These are phyloP conservation scores for Ciconia stormi DNA, from an alignment of 2,113 vertebrate genomes.

Conservation along the genomic window DNA sequence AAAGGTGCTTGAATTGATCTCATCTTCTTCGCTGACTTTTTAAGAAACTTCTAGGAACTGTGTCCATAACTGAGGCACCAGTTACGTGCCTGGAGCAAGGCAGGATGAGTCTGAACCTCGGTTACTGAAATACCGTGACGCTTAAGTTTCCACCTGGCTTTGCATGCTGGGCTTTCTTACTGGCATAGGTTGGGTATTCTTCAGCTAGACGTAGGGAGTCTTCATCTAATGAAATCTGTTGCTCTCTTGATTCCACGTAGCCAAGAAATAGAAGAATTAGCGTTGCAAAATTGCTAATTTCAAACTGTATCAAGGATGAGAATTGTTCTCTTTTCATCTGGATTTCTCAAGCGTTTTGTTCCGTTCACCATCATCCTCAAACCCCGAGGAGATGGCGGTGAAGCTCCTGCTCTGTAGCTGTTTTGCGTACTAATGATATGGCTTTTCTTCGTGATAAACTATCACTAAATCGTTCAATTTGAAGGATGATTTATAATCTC, in stretches of 20 bases:
- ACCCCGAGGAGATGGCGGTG: background rate
- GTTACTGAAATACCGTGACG: background rate
- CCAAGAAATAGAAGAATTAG: background rate
- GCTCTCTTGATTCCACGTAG: background rate
- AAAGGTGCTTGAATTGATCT: background rate
- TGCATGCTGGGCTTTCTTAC: background rate
- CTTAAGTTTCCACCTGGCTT: background rate
- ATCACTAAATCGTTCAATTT: background rate
- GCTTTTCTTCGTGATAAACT: background rate
- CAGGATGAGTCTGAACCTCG: background rate
- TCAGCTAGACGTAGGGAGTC: background rate
- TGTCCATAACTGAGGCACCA: background rate
- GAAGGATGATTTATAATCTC: background rate
- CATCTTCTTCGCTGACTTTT: background rate
- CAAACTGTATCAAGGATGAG: background rate
- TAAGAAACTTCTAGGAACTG: accelerated
- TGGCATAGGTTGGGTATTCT: background rate
- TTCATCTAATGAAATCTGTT: background rate
- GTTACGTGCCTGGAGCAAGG: background rate
- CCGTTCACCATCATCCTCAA: background rate
- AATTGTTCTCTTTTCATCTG: background rate
- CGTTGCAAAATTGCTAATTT: background rate
- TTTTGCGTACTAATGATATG: background rate
- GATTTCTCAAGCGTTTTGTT: background rate
- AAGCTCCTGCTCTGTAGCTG: background rate